phyloP scores from a whole-genome alignment of 2,113 vertebrate species.

The Microcebus tavaratra region DNA sequence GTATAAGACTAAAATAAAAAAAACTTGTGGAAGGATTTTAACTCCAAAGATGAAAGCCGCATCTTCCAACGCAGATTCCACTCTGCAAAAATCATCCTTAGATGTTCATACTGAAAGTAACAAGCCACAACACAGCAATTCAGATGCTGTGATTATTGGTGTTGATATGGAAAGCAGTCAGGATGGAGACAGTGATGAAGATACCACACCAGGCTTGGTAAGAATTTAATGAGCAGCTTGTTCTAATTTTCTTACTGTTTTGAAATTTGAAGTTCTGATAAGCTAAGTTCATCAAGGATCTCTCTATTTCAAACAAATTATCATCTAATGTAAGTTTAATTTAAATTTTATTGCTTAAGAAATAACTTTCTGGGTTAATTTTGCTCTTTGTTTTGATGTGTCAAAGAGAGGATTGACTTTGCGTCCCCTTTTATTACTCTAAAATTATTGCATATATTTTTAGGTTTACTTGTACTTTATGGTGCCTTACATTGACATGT shows the following conservation, averaged over 20 bases:
- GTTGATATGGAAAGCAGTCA: constrained; percentile 41
- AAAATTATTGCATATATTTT: background rate
- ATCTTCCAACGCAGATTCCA: constrained; percentile 44
- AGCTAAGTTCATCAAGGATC: background rate
- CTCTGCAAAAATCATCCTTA: constrained; percentile 24
- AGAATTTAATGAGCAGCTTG: constrained; percentile 65
- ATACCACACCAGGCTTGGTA: constrained; percentile 42
- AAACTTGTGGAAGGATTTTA: constrained; percentile 18
- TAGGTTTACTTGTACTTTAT: background rate
- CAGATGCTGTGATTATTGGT: background rate
- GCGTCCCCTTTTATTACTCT: background rate
- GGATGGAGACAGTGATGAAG: constrained; percentile 64
- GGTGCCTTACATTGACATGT: background rate
- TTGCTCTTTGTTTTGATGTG: constrained; percentile 16
- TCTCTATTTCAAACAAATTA: background rate
- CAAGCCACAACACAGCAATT: background rate
- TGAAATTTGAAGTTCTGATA: constrained; percentile 41
- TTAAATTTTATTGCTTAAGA: background rate
- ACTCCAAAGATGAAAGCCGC: constrained; percentile 50
- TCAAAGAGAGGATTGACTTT: background rate
- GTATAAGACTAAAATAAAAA: constrained; percentile 45
- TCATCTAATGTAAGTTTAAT: background rate
- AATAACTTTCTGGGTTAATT: background rate
- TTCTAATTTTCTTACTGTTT: constrained; percentile 7
- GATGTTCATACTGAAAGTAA: background rate